phyloP scores from a whole-genome alignment of 2,888 invertebrate species.

The Halocaridina rubra region DNA sequence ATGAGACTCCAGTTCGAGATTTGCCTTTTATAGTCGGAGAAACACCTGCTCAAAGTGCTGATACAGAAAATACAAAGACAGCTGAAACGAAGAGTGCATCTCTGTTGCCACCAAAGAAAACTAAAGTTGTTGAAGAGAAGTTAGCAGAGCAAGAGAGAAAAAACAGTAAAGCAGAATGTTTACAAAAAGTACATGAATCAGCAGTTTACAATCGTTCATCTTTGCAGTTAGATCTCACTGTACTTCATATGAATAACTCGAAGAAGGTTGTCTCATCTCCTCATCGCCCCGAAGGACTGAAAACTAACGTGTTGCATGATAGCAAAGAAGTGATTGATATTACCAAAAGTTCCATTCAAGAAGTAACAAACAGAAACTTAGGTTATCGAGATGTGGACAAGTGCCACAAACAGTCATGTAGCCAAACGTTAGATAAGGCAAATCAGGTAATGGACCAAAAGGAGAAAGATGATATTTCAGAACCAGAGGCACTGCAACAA shows the following conservation, averaged over 20 bases:
- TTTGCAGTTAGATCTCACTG: conserved; percentile 37
- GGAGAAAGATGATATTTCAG: neutral
- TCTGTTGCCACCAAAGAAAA: neutral
- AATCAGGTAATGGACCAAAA: neutral
- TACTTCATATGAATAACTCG: conserved; percentile 52
- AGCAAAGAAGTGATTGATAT: conserved; percentile 22
- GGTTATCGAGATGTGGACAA: conserved; percentile 60
- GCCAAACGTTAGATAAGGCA: conserved; percentile 33
- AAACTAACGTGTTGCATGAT: conserved; percentile 43
- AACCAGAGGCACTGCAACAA: neutral
- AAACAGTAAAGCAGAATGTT: neutral
- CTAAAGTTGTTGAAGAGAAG: neutral
- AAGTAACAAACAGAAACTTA: conserved; percentile 53
- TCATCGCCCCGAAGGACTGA: conserved; percentile 47
- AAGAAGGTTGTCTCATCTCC: conserved; percentile 47
- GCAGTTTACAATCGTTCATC: conserved; percentile 16
- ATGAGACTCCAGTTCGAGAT: neutral
- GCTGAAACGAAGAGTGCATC: neutral
- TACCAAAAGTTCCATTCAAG: conserved; percentile 47
- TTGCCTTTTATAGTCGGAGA: neutral
- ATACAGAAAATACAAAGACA: neutral
- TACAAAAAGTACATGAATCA: neutral
- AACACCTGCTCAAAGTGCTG: neutral
- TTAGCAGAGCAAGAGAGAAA: neutral
- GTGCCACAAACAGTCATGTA: conserved; percentile 57